Conservation (phyloP, 2,888 invertebrate genomes). For the Drosophila yooni region DNA sequence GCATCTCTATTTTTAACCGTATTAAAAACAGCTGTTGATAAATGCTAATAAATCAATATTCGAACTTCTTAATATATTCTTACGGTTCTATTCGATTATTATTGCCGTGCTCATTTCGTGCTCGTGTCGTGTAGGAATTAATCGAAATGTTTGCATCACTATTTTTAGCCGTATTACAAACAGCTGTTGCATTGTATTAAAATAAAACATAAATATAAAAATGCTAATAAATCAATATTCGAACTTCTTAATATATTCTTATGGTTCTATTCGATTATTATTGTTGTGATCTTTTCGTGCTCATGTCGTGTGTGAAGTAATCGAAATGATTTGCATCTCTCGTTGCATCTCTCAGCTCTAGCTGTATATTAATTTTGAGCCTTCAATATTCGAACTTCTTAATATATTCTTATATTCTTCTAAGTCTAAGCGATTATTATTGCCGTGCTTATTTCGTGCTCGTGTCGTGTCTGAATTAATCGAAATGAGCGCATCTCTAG, state of each 20-base stretch:
- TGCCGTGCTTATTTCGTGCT: neutral
- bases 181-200: slow-evolving; percentile 43
- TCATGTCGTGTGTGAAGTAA: neutral
- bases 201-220: slow-evolving; percentile 8
- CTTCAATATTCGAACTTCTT: neutral
- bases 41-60: neutral
- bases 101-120: neutral
- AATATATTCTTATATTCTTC: neutral
- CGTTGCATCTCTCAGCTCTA: slow-evolving; percentile 15
- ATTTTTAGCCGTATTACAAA: neutral
- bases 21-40: slow-evolving; percentile 24
- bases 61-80: too few species aligned
- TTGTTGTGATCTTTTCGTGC: neutral
- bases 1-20: neutral
- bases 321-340: neutral
- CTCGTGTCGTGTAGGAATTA: neutral
- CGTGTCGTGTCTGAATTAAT: neutral
- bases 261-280: neutral
- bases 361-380: too few species aligned
- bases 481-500: slow-evolving; percentile 12
- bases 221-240: neutral
- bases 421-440: neutral
- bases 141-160: neutral
- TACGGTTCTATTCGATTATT: neutral
- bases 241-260: too few species aligned